phyloP scores from a whole-genome alignment of 2,888 invertebrate genomes.

The Lasioglossum marginatum region DNA sequence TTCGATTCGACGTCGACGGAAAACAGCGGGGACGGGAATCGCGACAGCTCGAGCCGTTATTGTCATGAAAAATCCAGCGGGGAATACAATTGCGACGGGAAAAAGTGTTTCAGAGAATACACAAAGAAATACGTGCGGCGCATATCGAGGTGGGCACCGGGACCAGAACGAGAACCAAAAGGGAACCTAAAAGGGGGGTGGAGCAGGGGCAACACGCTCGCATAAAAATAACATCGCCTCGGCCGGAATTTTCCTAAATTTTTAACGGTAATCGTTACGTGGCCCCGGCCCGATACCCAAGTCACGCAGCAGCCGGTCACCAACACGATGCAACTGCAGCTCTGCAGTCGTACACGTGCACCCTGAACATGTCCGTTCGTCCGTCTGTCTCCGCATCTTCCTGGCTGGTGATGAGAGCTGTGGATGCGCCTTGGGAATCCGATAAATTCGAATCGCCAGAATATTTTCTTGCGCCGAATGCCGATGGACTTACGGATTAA shows the following conservation, averaged over 20 bases:
- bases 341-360: conserved; percentile 18
- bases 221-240: conserved; percentile 68
- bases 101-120: conserved; percentile 43
- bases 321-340: conserved; percentile 47
- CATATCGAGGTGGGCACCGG: conserved; percentile 23
- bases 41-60: conserved; percentile 19
- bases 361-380: background rate
- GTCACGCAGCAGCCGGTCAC: conserved; percentile 69
- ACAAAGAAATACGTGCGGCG: conserved; percentile 66
- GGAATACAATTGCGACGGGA: background rate
- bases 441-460: conserved; percentile 62
- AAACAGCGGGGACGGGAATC: conserved; percentile 4
- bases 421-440: conserved; percentile 61
- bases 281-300: conserved; percentile 63
- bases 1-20: background rate
- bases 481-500: background rate
- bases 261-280: conserved; percentile 72
- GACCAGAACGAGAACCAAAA: background rate
- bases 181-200: background rate
- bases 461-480: conserved; percentile 41
- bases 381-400: background rate
- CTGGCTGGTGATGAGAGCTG: conserved; percentile 20
- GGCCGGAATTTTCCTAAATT: conserved; percentile 71
- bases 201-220: conserved; percentile 14
- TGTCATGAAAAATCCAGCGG: conserved; percentile 34